A percentile compares a stretch with the other conserved stretches of the same genome.
These are phyloP conservation scores for Amphiura filiformis DNA, from an alignment of 35 echinoderm and acorn worm species.

Conservation along the genomic window DNA sequence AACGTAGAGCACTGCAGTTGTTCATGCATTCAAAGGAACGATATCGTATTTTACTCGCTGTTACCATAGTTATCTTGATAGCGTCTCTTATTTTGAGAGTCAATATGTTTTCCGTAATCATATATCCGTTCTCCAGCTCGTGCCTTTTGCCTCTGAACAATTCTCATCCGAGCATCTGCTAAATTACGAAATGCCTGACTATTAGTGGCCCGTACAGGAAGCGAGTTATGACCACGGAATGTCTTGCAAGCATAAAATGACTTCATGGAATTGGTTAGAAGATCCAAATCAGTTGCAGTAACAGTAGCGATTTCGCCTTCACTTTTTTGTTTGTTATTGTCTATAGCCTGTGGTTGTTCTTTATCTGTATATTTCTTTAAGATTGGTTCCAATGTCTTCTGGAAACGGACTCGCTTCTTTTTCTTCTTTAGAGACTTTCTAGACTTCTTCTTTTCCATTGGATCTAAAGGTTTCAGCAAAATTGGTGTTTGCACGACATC, in stretches of 20 bases:
- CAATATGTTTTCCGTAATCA: constrained; percentile 14
- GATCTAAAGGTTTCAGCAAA: neutral
- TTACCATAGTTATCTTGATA: neutral
- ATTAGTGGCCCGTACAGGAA: neutral
- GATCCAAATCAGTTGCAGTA: constrained; percentile 3
- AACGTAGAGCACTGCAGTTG: too few relatives aligned
- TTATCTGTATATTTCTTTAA: neutral
- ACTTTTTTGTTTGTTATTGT: neutral
- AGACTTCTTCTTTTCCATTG: neutral
- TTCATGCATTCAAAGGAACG: too few relatives aligned
- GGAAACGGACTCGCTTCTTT: neutral
- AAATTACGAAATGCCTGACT: constrained; percentile 6
- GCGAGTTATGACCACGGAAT: constrained; percentile 14
- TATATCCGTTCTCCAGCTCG: neutral
- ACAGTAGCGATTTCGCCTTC: neutral
- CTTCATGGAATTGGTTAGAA: constrained; percentile 20
- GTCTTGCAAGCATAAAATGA: constrained; percentile 16
- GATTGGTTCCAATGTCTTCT: neutral
- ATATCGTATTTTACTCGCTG: neutral
- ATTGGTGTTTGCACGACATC: neutral
- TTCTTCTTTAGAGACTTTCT: too few relatives aligned
- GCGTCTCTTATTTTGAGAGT: constrained; percentile 9
- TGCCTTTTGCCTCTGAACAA: neutral
- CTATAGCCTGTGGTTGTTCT: neutral
- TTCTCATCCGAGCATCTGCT: neutral